Evolutionary conservation across 2,113 vertebrate genomes (phyloP).

Genomic region (Myrmecophaga tridactyla): DNA sequence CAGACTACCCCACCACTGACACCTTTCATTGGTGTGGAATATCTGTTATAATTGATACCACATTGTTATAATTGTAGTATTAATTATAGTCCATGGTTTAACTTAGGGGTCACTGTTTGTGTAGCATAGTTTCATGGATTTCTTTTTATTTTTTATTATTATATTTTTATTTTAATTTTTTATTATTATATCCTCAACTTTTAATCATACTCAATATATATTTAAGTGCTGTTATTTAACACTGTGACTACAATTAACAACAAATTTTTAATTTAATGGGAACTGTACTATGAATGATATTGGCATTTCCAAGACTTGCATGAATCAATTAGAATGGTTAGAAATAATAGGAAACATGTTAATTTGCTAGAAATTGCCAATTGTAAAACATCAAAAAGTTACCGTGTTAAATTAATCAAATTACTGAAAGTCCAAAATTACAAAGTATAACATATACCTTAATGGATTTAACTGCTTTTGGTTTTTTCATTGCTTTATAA

Average conservation of each 20-base stretch:
- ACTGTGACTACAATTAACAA: conserved; percentile 32
- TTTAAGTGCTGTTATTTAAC: too few species aligned
- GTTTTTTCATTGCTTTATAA: conserved; percentile 51
- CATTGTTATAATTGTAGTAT: too few species aligned
- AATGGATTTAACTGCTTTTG: conserved; percentile 57
- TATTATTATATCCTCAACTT: too few species aligned
- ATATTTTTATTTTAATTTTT: too few species aligned
- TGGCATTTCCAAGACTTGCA: background rate
- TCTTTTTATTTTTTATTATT: too few species aligned
- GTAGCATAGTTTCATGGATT: too few species aligned
- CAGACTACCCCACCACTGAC: too few species aligned
- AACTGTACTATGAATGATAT: conserved; percentile 40
- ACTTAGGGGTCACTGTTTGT: too few species aligned
- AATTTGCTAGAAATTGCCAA: conserved; percentile 45
- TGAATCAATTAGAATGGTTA: conserved; percentile 23
- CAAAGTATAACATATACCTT: conserved; percentile 42
- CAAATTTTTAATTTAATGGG: conserved; percentile 57
- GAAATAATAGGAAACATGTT: conserved; percentile 54
- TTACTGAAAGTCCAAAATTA: conserved; percentile 67
- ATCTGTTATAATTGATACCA: too few species aligned
- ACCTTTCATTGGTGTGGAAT: too few species aligned
- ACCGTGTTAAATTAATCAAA: conserved; percentile 61
- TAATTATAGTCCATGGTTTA: too few species aligned
- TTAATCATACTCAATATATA: too few species aligned
- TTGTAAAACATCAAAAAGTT: conserved; percentile 34